These are phyloP conservation scores for Adelphocoris suturalis DNA, from an alignment of 2,888 invertebrate species.

Conservation along the genomic window DNA sequence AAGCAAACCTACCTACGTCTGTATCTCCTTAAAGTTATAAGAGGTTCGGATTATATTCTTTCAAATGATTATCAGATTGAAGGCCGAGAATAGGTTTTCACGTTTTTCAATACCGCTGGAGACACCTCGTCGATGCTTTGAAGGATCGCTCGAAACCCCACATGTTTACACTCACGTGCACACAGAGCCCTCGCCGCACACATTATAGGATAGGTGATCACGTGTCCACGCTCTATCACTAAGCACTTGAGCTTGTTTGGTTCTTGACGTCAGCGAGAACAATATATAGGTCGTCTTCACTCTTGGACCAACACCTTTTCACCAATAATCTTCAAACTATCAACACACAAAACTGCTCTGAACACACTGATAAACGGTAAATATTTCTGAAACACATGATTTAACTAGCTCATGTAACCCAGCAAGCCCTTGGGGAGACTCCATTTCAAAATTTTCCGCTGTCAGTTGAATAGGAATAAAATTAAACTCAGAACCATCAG, in stretches of 20 bases:
- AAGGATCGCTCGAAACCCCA: slow-evolving; percentile 43
- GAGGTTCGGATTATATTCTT: not conserved
- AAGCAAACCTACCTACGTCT: not conserved
- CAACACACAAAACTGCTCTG: not conserved
- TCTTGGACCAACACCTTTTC: not conserved
- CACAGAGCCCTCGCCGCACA: not conserved
- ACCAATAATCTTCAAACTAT: not conserved
- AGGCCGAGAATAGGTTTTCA: not conserved
- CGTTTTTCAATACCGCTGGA: not conserved
- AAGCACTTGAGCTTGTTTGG: slow-evolving; percentile 54
- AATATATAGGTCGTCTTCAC: slow-evolving; percentile 24
- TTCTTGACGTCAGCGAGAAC: slow-evolving; percentile 28
- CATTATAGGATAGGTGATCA: not conserved
- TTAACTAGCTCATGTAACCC: too few relatives aligned
- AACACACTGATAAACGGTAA: too few relatives aligned
- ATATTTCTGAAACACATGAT: too few relatives aligned
- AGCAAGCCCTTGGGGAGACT: too few relatives aligned
- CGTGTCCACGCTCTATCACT: not conserved
- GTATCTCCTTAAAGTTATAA: not conserved
- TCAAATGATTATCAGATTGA: not conserved
- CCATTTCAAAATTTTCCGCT: too few relatives aligned
- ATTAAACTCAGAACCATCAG: too few relatives aligned
- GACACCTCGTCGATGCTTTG: not conserved
- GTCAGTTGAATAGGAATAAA: too few relatives aligned
- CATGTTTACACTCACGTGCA: slow-evolving; percentile 42